These are phyloP conservation scores for Jaculus jaculus DNA, from an alignment of 2,113 vertebrate genomes.

Conservation along the genomic window DNA sequence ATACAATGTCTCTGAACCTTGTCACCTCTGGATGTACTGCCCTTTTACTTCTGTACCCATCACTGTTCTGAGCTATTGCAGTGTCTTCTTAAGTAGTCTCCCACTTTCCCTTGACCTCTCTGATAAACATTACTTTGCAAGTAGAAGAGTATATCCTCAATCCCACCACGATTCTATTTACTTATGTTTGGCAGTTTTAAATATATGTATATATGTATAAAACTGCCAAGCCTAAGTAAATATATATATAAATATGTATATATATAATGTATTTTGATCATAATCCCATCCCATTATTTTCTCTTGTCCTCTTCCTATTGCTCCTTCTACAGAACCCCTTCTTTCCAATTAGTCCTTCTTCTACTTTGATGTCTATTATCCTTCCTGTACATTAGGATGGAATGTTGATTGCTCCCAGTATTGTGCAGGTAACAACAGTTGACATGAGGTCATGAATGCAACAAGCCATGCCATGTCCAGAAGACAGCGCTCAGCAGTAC, in stretches of 20 bases:
- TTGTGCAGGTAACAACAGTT: too few relatives aligned
- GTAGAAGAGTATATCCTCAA: neutral
- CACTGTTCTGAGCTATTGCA: neutral
- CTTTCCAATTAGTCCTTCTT: neutral
- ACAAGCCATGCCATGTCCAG: too few relatives aligned
- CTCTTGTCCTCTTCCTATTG: neutral
- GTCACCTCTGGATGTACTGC: fast-evolving
- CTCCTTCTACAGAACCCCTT: neutral
- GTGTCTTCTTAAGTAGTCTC: neutral
- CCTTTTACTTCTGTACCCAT: neutral
- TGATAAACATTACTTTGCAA: neutral
- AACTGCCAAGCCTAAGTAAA: too few relatives aligned
- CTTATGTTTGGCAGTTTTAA: neutral
- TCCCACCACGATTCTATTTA: neutral
- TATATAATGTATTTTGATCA: too few relatives aligned
- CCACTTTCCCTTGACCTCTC: neutral
- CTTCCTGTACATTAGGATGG: too few relatives aligned
- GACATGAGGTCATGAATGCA: too few relatives aligned
- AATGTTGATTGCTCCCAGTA: too few relatives aligned
- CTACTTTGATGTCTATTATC: neutral
- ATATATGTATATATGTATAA: too few relatives aligned
- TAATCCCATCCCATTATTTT: too few relatives aligned
- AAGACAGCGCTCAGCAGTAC: too few relatives aligned
- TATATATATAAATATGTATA: too few relatives aligned
- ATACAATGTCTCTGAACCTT: neutral